phyloP scores from a whole-genome alignment of 2,888 invertebrate species.

The Lasioglossum villosulum region DNA sequence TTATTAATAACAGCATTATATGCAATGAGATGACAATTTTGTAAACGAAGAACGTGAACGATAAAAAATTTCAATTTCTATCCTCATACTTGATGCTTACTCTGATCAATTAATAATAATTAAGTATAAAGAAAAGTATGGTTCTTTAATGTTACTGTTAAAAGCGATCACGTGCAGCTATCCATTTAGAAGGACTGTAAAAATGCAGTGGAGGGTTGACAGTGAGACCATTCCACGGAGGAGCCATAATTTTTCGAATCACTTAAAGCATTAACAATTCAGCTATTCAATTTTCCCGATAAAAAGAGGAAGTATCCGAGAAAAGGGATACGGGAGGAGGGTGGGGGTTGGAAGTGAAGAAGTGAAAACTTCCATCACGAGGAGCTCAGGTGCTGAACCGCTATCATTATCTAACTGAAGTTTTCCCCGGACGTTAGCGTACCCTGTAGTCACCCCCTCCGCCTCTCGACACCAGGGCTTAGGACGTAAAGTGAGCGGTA shows the following conservation, averaged over 20 bases:
- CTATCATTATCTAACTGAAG: constrained; percentile 65
- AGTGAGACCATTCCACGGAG: background rate
- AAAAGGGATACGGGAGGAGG: background rate
- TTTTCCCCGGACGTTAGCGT: constrained; percentile 36
- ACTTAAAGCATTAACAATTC: constrained; percentile 7
- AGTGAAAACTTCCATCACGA: constrained; percentile 28
- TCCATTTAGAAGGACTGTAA: background rate
- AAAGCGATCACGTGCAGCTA: background rate
- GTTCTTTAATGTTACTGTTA: background rate
- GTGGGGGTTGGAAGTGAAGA: background rate
- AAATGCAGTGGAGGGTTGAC: background rate
- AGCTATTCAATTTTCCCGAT: constrained; percentile 4
- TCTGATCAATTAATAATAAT: background rate
- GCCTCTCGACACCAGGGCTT: constrained; percentile 12
- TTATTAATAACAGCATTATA: too few relatives aligned
- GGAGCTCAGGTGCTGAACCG: constrained; percentile 66
- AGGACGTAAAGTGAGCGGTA: constrained; percentile 36
- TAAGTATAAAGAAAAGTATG: background rate
- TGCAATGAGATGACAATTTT: too few relatives aligned
- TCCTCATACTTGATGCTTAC: background rate
- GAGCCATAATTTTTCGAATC: constrained; percentile 5
- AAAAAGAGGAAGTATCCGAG: background rate
- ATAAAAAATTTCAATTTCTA: too few relatives aligned
- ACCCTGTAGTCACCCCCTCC: background rate
- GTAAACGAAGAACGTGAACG: too few relatives aligned